phyloP scores from a whole-genome alignment of 2,888 invertebrate genomes.

The Oxycera nigricornis region DNA sequence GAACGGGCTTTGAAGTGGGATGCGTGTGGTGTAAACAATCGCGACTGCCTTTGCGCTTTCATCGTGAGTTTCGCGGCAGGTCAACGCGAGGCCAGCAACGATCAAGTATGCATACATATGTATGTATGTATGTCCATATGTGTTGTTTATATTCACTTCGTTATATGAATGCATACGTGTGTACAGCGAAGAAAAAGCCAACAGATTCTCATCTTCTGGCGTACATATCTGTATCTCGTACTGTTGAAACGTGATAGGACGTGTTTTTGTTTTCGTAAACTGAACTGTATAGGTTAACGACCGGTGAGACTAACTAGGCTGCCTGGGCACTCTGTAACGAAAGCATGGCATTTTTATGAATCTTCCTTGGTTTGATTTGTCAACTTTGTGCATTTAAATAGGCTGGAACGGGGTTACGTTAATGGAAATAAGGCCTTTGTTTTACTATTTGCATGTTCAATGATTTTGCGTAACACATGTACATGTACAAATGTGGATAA shows the following conservation, averaged over 20 bases:
- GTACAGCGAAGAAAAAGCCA: neutral
- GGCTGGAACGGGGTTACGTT: no score
- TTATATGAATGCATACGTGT: neutral
- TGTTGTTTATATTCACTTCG: no score
- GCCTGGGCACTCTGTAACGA: neutral
- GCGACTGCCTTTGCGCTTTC: conserved; percentile 4
- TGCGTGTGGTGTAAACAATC: conserved; percentile 34
- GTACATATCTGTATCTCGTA: conserved; percentile 7
- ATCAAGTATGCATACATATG: neutral
- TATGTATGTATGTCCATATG: no score
- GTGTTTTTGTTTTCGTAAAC: conserved; percentile 28
- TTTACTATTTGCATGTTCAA: no score
- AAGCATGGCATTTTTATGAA: neutral
- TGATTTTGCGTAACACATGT: no score
- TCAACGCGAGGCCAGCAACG: conserved; percentile 20
- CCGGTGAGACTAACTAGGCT: conserved; percentile 25
- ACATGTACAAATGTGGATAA: no score
- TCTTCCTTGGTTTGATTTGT: no score
- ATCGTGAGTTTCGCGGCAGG: conserved; percentile 21
- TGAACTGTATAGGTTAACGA: conserved; percentile 19
- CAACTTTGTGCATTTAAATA: no score
- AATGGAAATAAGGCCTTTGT: no score
- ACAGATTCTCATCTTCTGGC: conserved; percentile 21
- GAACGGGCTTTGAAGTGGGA: neutral
- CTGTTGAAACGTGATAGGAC: conserved; percentile 35